Evolutionary conservation across 2,113 vertebrate genomes (phyloP).

Genomic region (Columba janthina): DNA sequence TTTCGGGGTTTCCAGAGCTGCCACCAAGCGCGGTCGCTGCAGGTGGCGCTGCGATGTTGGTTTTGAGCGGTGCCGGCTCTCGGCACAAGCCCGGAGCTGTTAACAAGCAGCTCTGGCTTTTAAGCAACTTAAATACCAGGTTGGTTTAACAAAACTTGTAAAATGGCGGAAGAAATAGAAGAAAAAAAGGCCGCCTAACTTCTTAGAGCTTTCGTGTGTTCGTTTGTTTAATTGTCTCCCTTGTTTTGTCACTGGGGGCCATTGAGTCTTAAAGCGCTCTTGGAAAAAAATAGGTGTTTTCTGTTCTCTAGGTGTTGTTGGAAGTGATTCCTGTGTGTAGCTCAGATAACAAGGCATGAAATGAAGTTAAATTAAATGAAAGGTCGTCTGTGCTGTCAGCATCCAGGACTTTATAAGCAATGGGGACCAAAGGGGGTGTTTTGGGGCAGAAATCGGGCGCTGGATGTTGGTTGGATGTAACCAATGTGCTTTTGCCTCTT

Average conservation of each 20-base stretch:
- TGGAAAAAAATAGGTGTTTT: conserved; percentile 15
- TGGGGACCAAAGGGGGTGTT: not conserved
- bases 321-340: not conserved
- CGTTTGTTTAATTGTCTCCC: too few relatives aligned
- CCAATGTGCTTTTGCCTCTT: not conserved
- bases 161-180: conserved; percentile 31
- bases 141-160: conserved; percentile 64
- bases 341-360: not conserved
- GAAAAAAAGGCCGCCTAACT: not conserved
- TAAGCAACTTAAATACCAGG: conserved; percentile 42
- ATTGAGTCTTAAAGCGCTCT: not conserved
- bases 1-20: not conserved
- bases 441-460: not conserved
- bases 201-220: not conserved
- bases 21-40: conserved; percentile 67
- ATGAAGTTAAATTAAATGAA: not conserved
- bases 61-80: conserved; percentile 61
- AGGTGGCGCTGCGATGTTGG: conserved; percentile 82
- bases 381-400: not conserved
- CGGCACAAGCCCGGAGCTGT: not conserved
- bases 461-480: not conserved
- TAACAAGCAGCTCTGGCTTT: conserved; percentile 39
- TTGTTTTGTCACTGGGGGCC: not conserved
- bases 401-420: not conserved
- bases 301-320: not conserved